These are phyloP conservation scores for Scomber scombrus DNA, from an alignment of 2,113 vertebrate genomes.

Conservation along the genomic window DNA sequence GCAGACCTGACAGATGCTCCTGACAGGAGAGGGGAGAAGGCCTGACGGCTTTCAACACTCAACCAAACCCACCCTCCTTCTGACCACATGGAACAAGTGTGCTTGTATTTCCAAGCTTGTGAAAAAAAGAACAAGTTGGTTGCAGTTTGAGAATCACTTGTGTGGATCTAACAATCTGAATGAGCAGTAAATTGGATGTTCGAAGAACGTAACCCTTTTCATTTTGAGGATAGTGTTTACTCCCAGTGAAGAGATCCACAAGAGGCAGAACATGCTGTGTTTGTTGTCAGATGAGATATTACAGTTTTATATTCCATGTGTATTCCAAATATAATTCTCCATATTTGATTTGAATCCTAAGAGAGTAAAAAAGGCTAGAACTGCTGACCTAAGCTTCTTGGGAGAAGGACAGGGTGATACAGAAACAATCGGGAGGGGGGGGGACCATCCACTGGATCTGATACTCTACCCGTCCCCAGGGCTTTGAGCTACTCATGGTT, in stretches of 20 bases:
- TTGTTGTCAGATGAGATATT: slow-evolving; percentile 61
- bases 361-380: slow-evolving; percentile 78
- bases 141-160: slow-evolving; percentile 35
- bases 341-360: slow-evolving; percentile 70
- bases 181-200: slow-evolving; percentile 24
- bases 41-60: slow-evolving; percentile 51
- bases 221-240: slow-evolving; percentile 38
- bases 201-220: slow-evolving; percentile 6
- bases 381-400: slow-evolving; percentile 68
- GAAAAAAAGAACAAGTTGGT: slow-evolving; percentile 30
- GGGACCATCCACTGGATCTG: slow-evolving; percentile 58
- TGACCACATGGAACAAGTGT: slow-evolving; percentile 47
- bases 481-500: slow-evolving; percentile 59
- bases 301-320: slow-evolving; percentile 61
- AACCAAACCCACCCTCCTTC: slow-evolving; percentile 18
- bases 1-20: slow-evolving; percentile 68
- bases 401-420: background rate
- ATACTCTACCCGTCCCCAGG: slow-evolving; percentile 71
- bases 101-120: slow-evolving; percentile 6
- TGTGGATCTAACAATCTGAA: slow-evolving; percentile 19
- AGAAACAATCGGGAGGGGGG: slow-evolving; percentile 30
- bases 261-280: slow-evolving; percentile 34
- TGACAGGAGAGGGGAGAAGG: slow-evolving; percentile 60
- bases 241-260: background rate
- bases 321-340: slow-evolving; percentile 73